A percentile compares a stretch with the other conserved stretches of the same genome.
phyloP scores from a whole-genome alignment of 2,888 invertebrate species.

The Agrilus cyanescens region DNA sequence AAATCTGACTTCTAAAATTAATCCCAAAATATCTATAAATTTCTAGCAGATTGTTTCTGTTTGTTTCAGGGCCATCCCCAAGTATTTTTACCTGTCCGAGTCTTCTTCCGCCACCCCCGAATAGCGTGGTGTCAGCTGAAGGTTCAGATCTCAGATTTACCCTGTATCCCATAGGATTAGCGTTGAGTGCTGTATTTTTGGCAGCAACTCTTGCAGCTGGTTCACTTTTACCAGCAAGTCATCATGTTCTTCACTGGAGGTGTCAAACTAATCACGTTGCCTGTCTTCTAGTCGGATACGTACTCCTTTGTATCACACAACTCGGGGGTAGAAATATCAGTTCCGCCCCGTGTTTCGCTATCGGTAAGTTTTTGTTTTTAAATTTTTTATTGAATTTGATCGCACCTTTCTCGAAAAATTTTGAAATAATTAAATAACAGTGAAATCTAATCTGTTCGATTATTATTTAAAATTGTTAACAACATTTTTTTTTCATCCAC shows the following conservation, averaged over 20 bases:
- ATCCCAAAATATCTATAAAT: too few relatives aligned
- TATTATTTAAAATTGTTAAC: too few relatives aligned
- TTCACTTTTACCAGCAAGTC: constrained; percentile 67
- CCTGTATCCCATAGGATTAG: constrained; percentile 64
- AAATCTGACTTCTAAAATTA: too few relatives aligned
- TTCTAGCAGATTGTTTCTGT: constrained; percentile 1
- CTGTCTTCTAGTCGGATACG: constrained; percentile 69
- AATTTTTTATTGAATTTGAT: too few relatives aligned
- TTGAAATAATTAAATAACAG: too few relatives aligned
- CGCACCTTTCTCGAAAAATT: too few relatives aligned
- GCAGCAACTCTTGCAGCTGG: constrained; percentile 70
- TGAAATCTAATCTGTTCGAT: too few relatives aligned
- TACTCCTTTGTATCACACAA: constrained; percentile 67
- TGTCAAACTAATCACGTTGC: constrained; percentile 81
- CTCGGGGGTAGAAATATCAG: constrained; percentile 51
- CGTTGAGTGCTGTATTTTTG: constrained; percentile 71
- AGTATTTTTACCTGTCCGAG: constrained; percentile 54
- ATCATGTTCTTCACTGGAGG: constrained; percentile 80
- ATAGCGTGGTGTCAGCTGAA: constrained; percentile 12
- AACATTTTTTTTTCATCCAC: too few relatives aligned
- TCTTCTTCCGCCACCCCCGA: constrained; percentile 34
- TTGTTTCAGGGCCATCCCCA: constrained; percentile 27
- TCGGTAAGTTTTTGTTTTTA: constrained; percentile 48
- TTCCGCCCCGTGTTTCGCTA: constrained; percentile 48
- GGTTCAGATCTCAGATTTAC: constrained; percentile 47